Evolutionary conservation across 2,797 vertebrate species (phyloP), one percentile per base, ranked within the genome.

Genomic region (Pseudotriccus pelzelni): DNA sequence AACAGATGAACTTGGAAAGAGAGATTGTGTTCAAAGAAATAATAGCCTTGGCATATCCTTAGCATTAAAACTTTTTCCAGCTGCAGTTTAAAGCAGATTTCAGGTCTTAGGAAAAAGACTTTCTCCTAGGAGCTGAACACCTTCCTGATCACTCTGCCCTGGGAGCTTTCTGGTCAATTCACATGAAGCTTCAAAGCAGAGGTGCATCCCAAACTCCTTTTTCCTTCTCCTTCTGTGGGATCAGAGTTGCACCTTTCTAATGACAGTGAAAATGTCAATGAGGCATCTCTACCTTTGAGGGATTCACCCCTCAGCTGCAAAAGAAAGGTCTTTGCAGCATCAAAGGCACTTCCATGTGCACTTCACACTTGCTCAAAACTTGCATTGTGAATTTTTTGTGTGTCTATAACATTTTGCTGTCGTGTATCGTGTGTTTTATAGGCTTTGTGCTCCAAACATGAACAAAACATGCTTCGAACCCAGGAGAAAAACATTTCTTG

Each of bases 291-390:
- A 32, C 27, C 12, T 37, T 52, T 12, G 14, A 70, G 50, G n/a
- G 44, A 4, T 12, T 55, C 16, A 0, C 32, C 24, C 22, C 10
- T 67, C 1, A 1, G 27, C n/a, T 70, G 36, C 0, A 0, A 44
- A 39, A 53, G 4, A 10, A 47, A 34, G 34, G 13, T 36, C 41
- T 70, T 64, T 19, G 36, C 44, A 64, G 39, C 19, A 10, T 25
- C 5, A 30, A 8, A 46, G 44, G 22, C 13, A 43, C 36, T 70
- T 39, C 30, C 28, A 32, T 10, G 10, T 0, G 0, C 20, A 18
- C 27, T 14, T 56, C n/a, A 64, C 19, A 16, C 56, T 39, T 49
- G 39, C 41, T 53, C 12, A 20, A 3, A 49, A 20, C 5, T 34
- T 13, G 4, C 14, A 10, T 13, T 47, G 28, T 60, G 58, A 44